Evolutionary conservation across 2,888 invertebrate genomes (phyloP).

Genomic region (Aspidiotus destructor): DNA sequence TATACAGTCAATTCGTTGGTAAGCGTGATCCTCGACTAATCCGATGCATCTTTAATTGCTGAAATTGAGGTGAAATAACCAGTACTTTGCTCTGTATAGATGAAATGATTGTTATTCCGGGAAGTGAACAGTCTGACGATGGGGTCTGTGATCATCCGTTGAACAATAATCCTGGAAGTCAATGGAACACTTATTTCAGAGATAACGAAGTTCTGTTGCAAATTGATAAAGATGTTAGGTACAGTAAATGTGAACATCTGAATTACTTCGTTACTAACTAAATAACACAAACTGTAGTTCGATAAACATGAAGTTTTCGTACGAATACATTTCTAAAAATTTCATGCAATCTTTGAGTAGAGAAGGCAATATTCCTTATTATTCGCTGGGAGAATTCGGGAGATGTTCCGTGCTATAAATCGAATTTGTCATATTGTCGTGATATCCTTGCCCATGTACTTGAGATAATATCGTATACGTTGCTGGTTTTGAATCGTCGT

Average conservation of each 20-base stretch:
- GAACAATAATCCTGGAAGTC: constrained; percentile 87
- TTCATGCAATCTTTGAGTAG: no score
- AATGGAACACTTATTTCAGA: constrained; percentile 91
- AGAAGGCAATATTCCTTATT: no score
- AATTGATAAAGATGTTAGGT: constrained; percentile 93
- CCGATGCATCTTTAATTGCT: background rate
- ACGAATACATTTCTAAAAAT: no score
- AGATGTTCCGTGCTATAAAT: no score
- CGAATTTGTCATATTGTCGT: no score
- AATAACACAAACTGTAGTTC: no score
- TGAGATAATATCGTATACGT: no score
- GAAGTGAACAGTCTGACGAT: constrained; percentile 47
- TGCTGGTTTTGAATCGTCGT: no score
- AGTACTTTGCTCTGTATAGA: constrained; percentile 46
- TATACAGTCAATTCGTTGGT: constrained; percentile 75
- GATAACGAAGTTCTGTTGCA: constrained; percentile 96
- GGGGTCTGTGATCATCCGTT: constrained; percentile 73
- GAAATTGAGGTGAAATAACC: constrained; percentile 1
- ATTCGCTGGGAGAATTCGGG: no score
- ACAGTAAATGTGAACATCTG: background rate
- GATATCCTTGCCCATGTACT: no score
- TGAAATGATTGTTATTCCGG: constrained; percentile 80
- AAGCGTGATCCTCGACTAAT: constrained; percentile 37
- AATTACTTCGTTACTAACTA: no score
- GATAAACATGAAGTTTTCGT: no score